phyloP scores from a whole-genome alignment of 2,888 invertebrate species.

The Lycophotia porphyrea region DNA sequence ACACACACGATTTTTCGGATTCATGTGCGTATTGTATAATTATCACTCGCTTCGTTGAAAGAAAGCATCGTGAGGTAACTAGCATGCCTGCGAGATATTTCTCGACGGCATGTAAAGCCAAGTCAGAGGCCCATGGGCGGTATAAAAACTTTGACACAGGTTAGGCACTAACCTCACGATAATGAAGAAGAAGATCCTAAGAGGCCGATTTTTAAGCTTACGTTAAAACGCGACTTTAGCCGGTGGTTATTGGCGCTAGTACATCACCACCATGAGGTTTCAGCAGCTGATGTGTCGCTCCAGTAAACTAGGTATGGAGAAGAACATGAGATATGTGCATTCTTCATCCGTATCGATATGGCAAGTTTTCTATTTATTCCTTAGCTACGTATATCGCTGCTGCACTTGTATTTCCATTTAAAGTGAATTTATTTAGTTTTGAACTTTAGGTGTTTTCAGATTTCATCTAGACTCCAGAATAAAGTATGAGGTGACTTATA shows the following conservation, averaged over 20 bases:
- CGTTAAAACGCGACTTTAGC: neutral
- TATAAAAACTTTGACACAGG: too few relatives aligned
- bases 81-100: too few relatives aligned
- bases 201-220: neutral
- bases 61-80: too few relatives aligned
- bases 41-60: too few relatives aligned
- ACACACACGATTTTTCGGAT: too few relatives aligned
- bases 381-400: conserved; percentile 3
- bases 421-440: conserved; percentile 19
- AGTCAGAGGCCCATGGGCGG: too few relatives aligned
- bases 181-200: too few relatives aligned
- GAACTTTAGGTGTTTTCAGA: neutral
- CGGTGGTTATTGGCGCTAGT: neutral
- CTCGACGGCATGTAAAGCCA: too few relatives aligned
- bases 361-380: conserved; percentile 31
- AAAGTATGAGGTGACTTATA: neutral
- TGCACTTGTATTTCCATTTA: conserved; percentile 26
- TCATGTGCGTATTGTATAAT: too few relatives aligned
- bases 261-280: neutral
- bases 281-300: neutral
- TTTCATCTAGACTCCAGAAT: neutral
- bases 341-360: neutral
- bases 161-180: too few relatives aligned
- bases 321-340: neutral
- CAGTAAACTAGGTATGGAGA: neutral